These are phyloP conservation scores for Macroteleia sp. DNA, from an alignment of 2,888 invertebrate genomes.

Conservation along the genomic window DNA sequence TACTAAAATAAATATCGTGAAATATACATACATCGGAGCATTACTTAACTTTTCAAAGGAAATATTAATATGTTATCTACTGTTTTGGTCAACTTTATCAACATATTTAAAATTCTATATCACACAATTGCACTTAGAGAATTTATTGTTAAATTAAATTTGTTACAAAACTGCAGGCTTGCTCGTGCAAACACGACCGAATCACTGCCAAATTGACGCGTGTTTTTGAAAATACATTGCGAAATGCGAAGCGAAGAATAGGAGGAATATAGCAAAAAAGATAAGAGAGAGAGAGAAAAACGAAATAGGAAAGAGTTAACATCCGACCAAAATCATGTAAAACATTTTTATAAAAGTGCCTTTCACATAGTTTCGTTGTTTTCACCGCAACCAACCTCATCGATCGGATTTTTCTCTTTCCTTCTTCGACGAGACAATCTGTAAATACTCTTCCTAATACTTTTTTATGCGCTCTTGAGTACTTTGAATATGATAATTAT, in stretches of 20 bases:
- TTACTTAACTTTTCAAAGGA: too few species aligned
- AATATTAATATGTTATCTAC: too few species aligned
- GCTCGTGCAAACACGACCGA: slow-evolving; percentile 24
- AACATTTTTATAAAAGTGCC: slow-evolving; percentile 34
- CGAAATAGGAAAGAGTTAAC: slow-evolving; percentile 37
- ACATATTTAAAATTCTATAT: too few species aligned
- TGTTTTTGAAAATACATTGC: slow-evolving; percentile 38
- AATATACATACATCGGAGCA: too few species aligned
- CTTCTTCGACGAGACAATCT: slow-evolving; percentile 57
- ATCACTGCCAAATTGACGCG: slow-evolving; percentile 61
- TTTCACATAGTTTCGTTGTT: slow-evolving; percentile 36
- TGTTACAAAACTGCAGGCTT: slow-evolving; percentile 25
- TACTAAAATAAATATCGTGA: too few species aligned
- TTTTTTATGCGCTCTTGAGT: slow-evolving; percentile 73
- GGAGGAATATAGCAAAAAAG: slow-evolving; percentile 25
- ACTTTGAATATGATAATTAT: slow-evolving; percentile 72
- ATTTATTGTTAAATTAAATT: not conserved
- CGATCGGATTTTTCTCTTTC: slow-evolving; percentile 30
- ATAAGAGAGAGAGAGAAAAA: slow-evolving; percentile 19
- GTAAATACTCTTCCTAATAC: slow-evolving; percentile 77
- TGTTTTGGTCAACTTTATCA: too few species aligned
- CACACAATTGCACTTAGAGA: too few species aligned
- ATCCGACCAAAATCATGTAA: slow-evolving; percentile 8
- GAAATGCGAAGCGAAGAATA: slow-evolving; percentile 18
- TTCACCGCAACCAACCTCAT: slow-evolving; percentile 33